Evolutionary conservation across 2,113 vertebrate species (phyloP).

Genomic region (Atrichornis clamosus): DNA sequence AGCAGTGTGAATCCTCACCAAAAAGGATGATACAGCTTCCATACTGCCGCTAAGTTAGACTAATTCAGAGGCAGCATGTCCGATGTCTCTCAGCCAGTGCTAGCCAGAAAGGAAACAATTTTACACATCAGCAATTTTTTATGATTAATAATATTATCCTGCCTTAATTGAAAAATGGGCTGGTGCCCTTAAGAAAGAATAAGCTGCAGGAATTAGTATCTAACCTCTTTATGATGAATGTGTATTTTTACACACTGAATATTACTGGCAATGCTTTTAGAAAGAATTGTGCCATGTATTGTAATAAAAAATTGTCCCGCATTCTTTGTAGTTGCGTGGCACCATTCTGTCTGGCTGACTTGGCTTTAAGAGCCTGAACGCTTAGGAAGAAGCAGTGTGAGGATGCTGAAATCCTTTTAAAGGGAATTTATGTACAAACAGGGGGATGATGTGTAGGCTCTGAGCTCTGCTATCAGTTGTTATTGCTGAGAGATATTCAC

Average conservation of each 20-base stretch:
- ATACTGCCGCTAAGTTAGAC: background rate
- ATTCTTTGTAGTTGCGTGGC: conserved; percentile 42
- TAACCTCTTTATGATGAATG: conserved; percentile 62
- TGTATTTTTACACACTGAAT: conserved; percentile 51
- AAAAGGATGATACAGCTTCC: background rate
- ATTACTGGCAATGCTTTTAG: conserved; percentile 51
- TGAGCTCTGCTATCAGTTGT: conserved; percentile 55
- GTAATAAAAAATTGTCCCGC: conserved; percentile 60
- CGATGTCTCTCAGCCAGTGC: background rate
- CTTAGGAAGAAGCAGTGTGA: conserved; percentile 24
- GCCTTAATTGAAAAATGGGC: conserved; percentile 72
- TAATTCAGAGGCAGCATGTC: background rate
- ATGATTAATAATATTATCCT: conserved; percentile 61
- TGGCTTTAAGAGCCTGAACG: background rate
- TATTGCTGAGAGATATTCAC: conserved; percentile 51
- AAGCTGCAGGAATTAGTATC: conserved; percentile 59
- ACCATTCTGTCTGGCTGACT: conserved; percentile 57
- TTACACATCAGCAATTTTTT: conserved; percentile 68
- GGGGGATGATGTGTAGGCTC: conserved; percentile 51
- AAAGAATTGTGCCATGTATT: conserved; percentile 19
- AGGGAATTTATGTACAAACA: conserved; percentile 63
- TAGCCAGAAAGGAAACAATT: conserved; percentile 65
- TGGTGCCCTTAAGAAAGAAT: conserved; percentile 63
- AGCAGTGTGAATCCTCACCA: fast-evolving
- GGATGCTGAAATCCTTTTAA: conserved; percentile 44